Evolutionary conservation across 2,113 vertebrate genomes (phyloP), one percentile per base, ranked within the genome.

Genomic region (Cyprinodon tularosa): DNA sequence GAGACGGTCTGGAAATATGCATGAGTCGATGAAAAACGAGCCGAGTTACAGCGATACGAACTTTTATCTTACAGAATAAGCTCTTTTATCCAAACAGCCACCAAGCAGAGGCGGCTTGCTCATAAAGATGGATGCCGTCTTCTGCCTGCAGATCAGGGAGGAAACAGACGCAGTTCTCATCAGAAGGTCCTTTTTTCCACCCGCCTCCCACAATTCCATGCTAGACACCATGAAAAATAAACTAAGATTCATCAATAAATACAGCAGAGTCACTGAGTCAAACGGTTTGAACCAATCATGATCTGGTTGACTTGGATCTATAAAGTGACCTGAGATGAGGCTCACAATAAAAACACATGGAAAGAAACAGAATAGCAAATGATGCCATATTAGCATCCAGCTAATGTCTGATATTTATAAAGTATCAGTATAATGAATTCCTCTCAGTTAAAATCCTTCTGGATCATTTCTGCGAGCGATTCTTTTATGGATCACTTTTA

Each of bases 1-100:
- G 78, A 88, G 80, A 86, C 17, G 38, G 72, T 87, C 88, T 87
- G 69, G 82, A 92, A 91, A 93, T 93, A 91, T 91, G 83, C 69
- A 91, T 88, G 85, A 89, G 74, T 72, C 83, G 87, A 87, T 91
- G 84, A 88, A 89, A 91, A 90, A 90, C 86, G 66, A 87, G 82
- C 78, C 78, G 78, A 85, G 86, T 86, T 68, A 84, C 88, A 83
- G 82, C 79, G 84, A 86, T 84, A 67, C 15, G 20, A 82, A 72
- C 73, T 91, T 87, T 90, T 83, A 91, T 92, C 84, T 87, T 75
- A 82, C 67, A 68, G 81, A 81, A 78, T 83, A 71, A 86, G 84
- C 62, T 65, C 62, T 80, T 37, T 73, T 57, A 78, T 82, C 78
- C 66, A 66, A 80, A 77, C 73, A 71, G n/a, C 68, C 76, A 36